phyloP scores from a whole-genome alignment of 92 coral and sea anemone species.

The Pocillopora meandrina region DNA sequence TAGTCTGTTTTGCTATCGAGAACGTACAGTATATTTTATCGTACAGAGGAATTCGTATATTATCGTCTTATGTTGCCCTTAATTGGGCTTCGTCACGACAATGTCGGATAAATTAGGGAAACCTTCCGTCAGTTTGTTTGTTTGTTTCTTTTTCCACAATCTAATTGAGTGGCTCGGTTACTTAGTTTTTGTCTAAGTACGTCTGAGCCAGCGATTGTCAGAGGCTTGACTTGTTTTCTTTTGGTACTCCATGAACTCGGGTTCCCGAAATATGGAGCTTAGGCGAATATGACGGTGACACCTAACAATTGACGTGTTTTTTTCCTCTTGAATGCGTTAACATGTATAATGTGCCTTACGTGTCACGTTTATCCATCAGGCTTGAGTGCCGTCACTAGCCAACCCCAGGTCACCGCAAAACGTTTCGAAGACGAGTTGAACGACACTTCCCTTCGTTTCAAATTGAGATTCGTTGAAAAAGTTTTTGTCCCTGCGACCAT shows the following conservation, averaged over 20 bases:
- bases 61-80: conserved; percentile 7
- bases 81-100: not conserved
- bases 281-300: no score
- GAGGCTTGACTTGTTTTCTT: not conserved
- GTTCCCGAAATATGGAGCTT: not conserved
- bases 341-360: no score
- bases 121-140: not conserved
- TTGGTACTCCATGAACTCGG: not conserved
- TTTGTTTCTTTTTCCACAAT: not conserved
- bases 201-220: not conserved
- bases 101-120: not conserved
- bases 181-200: not conserved
- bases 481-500: no score
- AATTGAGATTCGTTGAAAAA: no score
- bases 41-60: conserved; percentile 15
- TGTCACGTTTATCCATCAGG: no score
- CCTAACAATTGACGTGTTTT: not conserved
- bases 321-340: no score
- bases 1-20: conserved; percentile 24
- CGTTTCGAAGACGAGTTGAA: no score
- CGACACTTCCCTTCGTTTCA: no score
- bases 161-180: not conserved
- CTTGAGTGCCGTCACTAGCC: no score
- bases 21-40: conserved; percentile 20
- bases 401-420: no score